Evolutionary conservation across 2,113 vertebrate species (phyloP), one percentile per base, ranked within the genome.

Genomic region (Aegypius monachus): DNA sequence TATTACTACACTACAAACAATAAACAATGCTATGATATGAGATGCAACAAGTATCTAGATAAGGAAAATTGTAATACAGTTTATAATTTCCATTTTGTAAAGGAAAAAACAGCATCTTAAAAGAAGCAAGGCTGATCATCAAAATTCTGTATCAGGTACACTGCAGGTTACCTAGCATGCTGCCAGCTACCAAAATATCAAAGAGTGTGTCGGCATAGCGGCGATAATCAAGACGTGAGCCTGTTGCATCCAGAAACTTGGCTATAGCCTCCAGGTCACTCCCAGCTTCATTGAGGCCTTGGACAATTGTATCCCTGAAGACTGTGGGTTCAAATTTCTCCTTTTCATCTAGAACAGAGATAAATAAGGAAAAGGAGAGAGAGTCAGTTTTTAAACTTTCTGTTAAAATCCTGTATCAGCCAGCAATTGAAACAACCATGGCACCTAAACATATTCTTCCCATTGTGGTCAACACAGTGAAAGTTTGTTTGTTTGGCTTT

Each of bases 251-350:
- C 96, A 99, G 97, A 97, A 99, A 99, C 92, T 99, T 99, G 97
- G 99, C 98, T 98, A 99, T 98, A 96, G 99, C 99, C 83, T 99
- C 99, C 96, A 99, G 97, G 96, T 99, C 99, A 74, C 96, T 98
- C 21, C 98, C 98, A 94, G 99, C 98, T 98, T 99, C 99, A 97
- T 99, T 99, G 96, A 99, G 99, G 85, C 99, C 99, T 89, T 98
- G 98, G 94, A 99, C 98, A 72, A 99, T 99, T 0, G 99, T 99
- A 98, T 99, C 99, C 98, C 99, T 98, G 98, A 99, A 99, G 94
- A 99, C 98, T 68, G 99, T 99, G 86, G 99, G 99, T 98, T 99
- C 99, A 97, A 99, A 99, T 99, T 99, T 99, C 99, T 99, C 99
- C 97, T 99, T 99, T 99, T 99, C 99, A 99, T 99, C 99, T 99